Conservation (phyloP, 1,140 invertebrate species). For the Zaprionus camerounensis region DNA sequence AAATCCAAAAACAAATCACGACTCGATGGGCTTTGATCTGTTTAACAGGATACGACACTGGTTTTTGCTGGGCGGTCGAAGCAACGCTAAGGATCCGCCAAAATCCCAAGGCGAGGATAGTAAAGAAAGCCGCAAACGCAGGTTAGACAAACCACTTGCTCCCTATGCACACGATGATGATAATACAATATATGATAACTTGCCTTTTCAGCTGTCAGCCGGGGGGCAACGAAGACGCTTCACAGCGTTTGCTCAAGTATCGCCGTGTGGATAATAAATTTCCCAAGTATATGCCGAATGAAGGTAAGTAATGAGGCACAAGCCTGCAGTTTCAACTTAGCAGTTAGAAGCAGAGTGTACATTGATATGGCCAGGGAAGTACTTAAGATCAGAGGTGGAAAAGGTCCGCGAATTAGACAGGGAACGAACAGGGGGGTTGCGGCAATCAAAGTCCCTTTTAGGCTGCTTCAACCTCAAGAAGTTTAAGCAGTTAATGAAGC, state of each 20-base stretch:
- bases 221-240: not conserved
- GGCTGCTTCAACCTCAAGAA: too few relatives aligned
- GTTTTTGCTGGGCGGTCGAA: constrained; percentile 37
- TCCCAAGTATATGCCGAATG: constrained; percentile 74
- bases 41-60: constrained; percentile 48
- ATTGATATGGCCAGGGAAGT: too few relatives aligned
- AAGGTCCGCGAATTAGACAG: too few relatives aligned
- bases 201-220: not conserved
- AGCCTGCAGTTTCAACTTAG: too few relatives aligned
- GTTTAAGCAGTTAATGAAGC: too few relatives aligned
- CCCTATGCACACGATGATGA: not conserved
- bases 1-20: constrained; percentile 3
- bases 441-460: too few relatives aligned
- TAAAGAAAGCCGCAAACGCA: constrained; percentile 21
- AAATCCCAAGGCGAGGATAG: constrained; percentile 12
- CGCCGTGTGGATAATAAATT: constrained; percentile 73
- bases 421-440: too few relatives aligned
- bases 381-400: too few relatives aligned
- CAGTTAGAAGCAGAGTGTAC: too few relatives aligned
- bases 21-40: constrained; percentile 66
- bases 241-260: constrained; percentile 60
- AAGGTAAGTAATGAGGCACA: constrained; percentile 23
- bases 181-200: not conserved
- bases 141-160: constrained; percentile 14
- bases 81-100: constrained; percentile 31